Percentiles rank a stretch among this genome's conserved stretches.
These are phyloP conservation scores for Phyllopteryx taeniolatus DNA, from an alignment of 2,113 vertebrate species.

Conservation along the genomic window DNA sequence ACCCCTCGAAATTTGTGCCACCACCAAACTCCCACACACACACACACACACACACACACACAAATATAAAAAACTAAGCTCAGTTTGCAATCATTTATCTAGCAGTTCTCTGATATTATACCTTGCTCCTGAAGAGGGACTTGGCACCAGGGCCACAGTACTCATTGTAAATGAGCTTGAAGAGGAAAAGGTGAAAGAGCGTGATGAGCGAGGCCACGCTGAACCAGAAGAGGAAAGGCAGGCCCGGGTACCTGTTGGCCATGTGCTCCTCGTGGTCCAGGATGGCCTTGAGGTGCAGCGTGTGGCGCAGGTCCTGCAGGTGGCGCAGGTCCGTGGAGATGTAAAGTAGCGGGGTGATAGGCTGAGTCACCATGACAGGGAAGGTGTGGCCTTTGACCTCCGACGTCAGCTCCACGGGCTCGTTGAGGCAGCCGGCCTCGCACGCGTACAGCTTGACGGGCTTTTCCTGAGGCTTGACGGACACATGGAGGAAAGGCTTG, in stretches of 20 bases:
- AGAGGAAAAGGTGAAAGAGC: slow-evolving; percentile 96
- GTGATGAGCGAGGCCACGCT: slow-evolving; percentile 97
- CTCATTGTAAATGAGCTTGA: slow-evolving; percentile 99
- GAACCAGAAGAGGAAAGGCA: slow-evolving; percentile 98
- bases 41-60: slow-evolving; percentile 6
- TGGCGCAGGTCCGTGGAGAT: slow-evolving; percentile 92
- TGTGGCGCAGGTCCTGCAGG: slow-evolving; percentile 92
- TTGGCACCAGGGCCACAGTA: slow-evolving; percentile 96
- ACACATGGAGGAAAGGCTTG: slow-evolving; percentile 90
- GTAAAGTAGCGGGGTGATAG: slow-evolving; percentile 92
- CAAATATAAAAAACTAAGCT: slow-evolving; percentile 17
- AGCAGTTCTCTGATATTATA: slow-evolving; percentile 65
- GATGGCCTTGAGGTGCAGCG: slow-evolving; percentile 93
- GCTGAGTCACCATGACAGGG: slow-evolving; percentile 93
- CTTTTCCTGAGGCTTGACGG: slow-evolving; percentile 85
- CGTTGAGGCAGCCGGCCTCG: slow-evolving; percentile 90
- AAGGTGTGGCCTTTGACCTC: slow-evolving; percentile 85
- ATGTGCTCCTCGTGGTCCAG: slow-evolving; percentile 97
- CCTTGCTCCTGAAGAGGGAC: slow-evolving; percentile 97
- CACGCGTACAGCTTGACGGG: slow-evolving; percentile 88
- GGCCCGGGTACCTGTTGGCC: slow-evolving; percentile 91
- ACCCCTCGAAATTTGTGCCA: neutral
- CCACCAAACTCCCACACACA: neutral
- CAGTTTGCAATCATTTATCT: slow-evolving; percentile 14
- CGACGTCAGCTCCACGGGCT: slow-evolving; percentile 91